A percentile compares a stretch with the other conserved stretches of the same genome.
Evolutionary conservation across 2,888 invertebrate species (phyloP).

Genomic region (Nasonia oneida): DNA sequence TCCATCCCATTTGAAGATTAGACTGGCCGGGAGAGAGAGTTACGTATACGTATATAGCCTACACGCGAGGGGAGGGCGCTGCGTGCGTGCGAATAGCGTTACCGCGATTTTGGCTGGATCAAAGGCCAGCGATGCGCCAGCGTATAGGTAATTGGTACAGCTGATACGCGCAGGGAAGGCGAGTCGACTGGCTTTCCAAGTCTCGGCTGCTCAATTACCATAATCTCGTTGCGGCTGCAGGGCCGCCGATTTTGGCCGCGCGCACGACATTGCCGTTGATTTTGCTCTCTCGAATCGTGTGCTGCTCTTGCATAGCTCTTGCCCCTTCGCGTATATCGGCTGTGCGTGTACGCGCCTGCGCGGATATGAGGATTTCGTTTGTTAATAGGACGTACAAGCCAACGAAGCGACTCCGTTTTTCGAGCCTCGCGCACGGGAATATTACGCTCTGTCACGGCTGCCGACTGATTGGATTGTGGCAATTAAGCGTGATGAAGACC

Average conservation of each 20-base stretch:
- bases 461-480: neutral
- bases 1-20: conserved; percentile 75
- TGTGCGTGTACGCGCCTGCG: neutral
- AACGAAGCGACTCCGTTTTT: too few relatives aligned
- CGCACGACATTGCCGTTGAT: neutral
- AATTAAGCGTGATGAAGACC: neutral
- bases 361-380: conserved; percentile 15
- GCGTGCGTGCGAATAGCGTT: conserved; percentile 76
- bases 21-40: conserved; percentile 45
- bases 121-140: conserved; percentile 75
- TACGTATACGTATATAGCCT: neutral
- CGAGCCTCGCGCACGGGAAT: neutral
- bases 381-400: neutral
- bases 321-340: neutral
- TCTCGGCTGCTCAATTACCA: conserved; percentile 77
- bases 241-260: conserved; percentile 38
- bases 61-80: conserved; percentile 24
- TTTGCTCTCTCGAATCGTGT: neutral
- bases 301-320: neutral
- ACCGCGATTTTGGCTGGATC: conserved; percentile 75
- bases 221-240: conserved; percentile 75
- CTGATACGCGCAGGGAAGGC: conserved; percentile 65
- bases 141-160: conserved; percentile 75
- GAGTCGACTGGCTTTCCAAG: conserved; percentile 72
- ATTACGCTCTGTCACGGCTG: neutral